Conservation (phyloP, 2,888 invertebrate species). For the Portevinia maculata region DNA sequence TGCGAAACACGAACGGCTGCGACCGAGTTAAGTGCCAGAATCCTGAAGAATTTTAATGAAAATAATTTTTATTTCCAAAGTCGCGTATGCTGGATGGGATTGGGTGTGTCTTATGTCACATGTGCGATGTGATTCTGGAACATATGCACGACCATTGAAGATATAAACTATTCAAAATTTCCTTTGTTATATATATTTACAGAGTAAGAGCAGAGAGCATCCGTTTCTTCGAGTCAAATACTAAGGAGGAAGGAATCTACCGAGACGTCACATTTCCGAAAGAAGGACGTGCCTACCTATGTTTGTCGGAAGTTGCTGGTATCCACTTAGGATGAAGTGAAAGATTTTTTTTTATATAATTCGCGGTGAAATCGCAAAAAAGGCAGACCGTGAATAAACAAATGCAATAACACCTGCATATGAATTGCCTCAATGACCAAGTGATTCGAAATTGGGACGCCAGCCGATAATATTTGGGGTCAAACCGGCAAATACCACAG, state of each 20-base stretch:
- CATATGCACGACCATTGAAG: slow-evolving; percentile 16
- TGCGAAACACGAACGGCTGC: slow-evolving; percentile 55
- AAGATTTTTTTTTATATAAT: too few species aligned
- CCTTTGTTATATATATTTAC: slow-evolving; percentile 16
- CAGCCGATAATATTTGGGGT: too few species aligned
- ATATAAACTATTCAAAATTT: slow-evolving; percentile 31
- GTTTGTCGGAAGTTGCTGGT: too few species aligned
- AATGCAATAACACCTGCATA: too few species aligned
- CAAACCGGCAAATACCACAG: too few species aligned
- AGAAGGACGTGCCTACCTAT: too few species aligned
- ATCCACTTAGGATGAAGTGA: too few species aligned
- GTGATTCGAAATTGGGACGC: too few species aligned
- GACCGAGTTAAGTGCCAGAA: slow-evolving; percentile 45
- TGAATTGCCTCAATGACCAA: too few species aligned
- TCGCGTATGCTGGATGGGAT: slow-evolving; percentile 10
- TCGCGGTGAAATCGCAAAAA: too few species aligned
- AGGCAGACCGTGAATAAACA: too few species aligned
- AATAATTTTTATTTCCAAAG: not conserved
- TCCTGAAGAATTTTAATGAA: slow-evolving; percentile 67
- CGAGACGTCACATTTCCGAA: not conserved
- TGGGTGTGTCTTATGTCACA: not conserved
- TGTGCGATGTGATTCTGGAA: slow-evolving; percentile 21
- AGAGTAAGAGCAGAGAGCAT: not conserved
- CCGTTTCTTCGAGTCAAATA: not conserved
- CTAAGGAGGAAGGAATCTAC: not conserved